These are phyloP conservation scores for Seira sanloemensis DNA, from an alignment of 2,888 invertebrate genomes.

Conservation along the genomic window DNA sequence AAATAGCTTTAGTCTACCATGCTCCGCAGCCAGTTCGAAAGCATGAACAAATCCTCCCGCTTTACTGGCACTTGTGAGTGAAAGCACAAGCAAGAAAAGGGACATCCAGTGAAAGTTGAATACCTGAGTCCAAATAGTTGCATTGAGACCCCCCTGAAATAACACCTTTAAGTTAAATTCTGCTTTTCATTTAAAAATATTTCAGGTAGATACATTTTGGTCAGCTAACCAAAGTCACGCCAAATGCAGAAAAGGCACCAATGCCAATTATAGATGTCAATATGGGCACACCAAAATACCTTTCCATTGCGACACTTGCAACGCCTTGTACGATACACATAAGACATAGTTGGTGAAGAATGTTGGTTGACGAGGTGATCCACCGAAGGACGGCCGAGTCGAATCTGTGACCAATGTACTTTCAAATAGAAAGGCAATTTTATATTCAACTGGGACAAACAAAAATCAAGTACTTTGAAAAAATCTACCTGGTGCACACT, in stretches of 20 bases:
- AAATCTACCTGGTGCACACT: constrained; percentile 64
- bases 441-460: no score
- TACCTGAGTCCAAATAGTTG: constrained; percentile 56
- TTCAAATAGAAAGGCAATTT: no score
- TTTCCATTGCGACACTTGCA: constrained; percentile 50
- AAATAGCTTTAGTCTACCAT: constrained; percentile 41
- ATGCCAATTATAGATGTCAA: constrained; percentile 54
- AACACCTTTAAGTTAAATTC: neutral
- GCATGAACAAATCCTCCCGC: constrained; percentile 52
- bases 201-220: neutral
- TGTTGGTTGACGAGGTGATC: constrained; percentile 44
- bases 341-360: constrained; percentile 41
- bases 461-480: neutral
- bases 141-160: constrained; percentile 66
- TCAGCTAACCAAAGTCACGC: constrained; percentile 35
- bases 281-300: constrained; percentile 51
- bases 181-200: neutral
- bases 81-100: constrained; percentile 23
- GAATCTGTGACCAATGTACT: constrained; percentile 62
- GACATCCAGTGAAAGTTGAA: constrained; percentile 37
- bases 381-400: constrained; percentile 44
- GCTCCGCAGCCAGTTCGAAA: constrained; percentile 39
- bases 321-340: constrained; percentile 31
- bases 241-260: constrained; percentile 55
- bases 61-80: constrained; percentile 22